Base-by-base conservation (phyloP, 2,888 invertebrate genomes). In the Hyles lineata region DNA sequence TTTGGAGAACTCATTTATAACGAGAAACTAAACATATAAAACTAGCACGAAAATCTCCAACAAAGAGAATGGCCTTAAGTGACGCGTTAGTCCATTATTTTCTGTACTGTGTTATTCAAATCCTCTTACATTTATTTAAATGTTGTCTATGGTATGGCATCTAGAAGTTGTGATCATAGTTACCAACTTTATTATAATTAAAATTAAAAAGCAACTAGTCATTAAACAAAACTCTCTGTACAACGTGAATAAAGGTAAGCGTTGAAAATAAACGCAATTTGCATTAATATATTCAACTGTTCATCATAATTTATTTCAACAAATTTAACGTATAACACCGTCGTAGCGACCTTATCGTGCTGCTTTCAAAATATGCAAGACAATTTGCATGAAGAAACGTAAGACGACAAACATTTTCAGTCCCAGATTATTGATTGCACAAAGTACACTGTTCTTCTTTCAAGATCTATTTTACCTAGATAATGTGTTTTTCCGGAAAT, bases 311-410 rank as follows among this genome's bases (percentile, higher is more conserved):
- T 67, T 43, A 50, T 50, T 67, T 67, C 15, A 43, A 21, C 15
- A 50, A 67, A 67, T 50, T 43, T 67, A 67, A 23, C 43, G 15
- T 15, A 43, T 43, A 63, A 43, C 43, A 23, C 61, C 8, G 23
- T 11, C 23, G 35, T n/a, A 6, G 43, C 15, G 15, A 50, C 23
- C 43, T 67, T 67, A 67, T 61, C 61, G 29, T 23, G 35, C n/a
- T 63, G 23, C 15, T 6, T 43, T 50, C 11, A 50, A 23, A 67
- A 67, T 80, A 79, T 79, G 76, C 78, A 80, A 81, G 79, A 79
- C 72, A 79, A 83, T 83, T 83, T 82, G 79, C 84, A 85, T 82
- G 83, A 80, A 79, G 82, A 81, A 82, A 80, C 75, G 76, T 77
- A 79, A 76, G 78, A 79, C 79, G 78, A 76, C 79, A 81, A 79